Base-by-base conservation (phyloP, 2,888 invertebrate genomes). In the Lasioglossum pauxillum region DNA sequence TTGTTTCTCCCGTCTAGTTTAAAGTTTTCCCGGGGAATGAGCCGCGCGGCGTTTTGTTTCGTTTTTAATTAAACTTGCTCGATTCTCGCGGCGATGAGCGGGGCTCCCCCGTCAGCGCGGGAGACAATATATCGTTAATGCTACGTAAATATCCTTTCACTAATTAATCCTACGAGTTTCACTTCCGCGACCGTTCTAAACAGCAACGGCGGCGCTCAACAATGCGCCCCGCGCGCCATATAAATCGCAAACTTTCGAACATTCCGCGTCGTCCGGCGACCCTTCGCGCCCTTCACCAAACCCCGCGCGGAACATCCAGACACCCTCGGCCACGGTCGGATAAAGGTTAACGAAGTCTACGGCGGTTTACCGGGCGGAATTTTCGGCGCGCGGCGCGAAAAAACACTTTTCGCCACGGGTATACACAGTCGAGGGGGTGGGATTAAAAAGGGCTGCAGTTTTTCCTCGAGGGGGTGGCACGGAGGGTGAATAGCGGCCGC, bases 391-490 rank as follows among this genome's bases (percentile, higher is more conserved):
- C 73, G 57, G 69, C 72, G 84, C 31, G 86, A 86, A 82, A 90
- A 71, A 88, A 82, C 83, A 76, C 81, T 90, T 82, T 86, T 84
- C 88, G 76, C 80, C 84, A 78, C 78, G 75, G 49, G 81, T 75
- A 78, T 85, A 84, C 79, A 71, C 79, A 60, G 38, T 12, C 46
- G 64, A 31, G 38, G 41, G 72, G 46, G 75, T 60, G 71, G 88
- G 82, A 90, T 91, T 88, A 89, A 90, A 69, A 86, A 78, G 81
- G 71, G 73, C 82, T 71, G 86, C 12, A 27, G 90, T 83, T 90
- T 89, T 88, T 86, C 81, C 77, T 82, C 46, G 60, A 41, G 23
- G 44, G 35, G 44, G 64, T 12, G 69, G 31, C 27, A n/a, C 31
- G 5, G 53, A 14, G 19, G 44, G 46, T 12, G 14, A 31, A 72